Conservation (phyloP, 2,797 vertebrate genomes). For the Aldrovandia affinis region DNA sequence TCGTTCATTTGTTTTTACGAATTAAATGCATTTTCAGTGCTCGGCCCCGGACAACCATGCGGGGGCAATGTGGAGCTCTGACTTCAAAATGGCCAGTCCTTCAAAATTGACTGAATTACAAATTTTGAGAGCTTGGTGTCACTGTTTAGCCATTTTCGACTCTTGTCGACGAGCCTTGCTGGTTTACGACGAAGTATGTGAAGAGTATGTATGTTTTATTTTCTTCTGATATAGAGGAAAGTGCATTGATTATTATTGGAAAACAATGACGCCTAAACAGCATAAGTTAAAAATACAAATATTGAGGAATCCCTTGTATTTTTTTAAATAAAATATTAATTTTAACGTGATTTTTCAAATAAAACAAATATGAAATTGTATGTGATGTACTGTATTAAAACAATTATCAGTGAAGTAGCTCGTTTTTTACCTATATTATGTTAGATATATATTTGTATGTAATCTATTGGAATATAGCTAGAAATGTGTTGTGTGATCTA, state of each 20-base stretch:
- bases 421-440: too few species aligned
- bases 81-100: neutral
- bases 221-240: neutral
- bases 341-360: neutral
- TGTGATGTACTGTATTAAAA: neutral
- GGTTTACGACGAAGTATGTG: neutral
- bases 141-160: conserved; percentile 65
- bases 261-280: neutral
- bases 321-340: neutral
- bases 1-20: neutral
- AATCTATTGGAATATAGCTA: neutral
- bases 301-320: neutral
- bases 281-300: neutral
- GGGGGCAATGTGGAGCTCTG: neutral
- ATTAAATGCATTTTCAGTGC: neutral
- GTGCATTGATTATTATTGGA: neutral
- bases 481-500: neutral
- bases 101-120: conserved; percentile 35
- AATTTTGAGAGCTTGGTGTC: conserved; percentile 63
- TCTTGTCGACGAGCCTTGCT: neutral
- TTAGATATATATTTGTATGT: too few species aligned
- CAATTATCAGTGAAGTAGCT: neutral
- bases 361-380: neutral
- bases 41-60: neutral
- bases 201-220: neutral